These are phyloP conservation scores for Psammodynastes pulverulentus DNA, from an alignment of 2,113 vertebrate genomes.

Conservation along the genomic window DNA sequence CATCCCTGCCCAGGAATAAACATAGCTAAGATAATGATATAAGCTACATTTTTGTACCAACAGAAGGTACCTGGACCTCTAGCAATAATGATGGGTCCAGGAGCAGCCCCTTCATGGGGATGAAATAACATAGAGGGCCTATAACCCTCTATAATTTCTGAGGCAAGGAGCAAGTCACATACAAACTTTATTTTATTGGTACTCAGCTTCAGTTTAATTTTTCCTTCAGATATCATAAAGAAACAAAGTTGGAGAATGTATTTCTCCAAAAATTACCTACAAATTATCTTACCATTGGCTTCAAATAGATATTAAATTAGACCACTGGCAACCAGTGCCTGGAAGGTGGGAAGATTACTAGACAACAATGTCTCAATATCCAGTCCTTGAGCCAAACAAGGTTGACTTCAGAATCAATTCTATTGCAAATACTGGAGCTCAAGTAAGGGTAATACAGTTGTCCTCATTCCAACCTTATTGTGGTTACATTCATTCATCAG, in stretches of 20 bases:
- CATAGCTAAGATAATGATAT: background rate
- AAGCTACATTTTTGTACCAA: background rate
- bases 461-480: background rate
- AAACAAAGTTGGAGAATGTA: background rate
- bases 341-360: background rate
- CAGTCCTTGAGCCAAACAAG: background rate
- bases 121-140: background rate
- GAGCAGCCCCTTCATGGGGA: background rate
- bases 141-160: background rate
- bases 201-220: background rate
- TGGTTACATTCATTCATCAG: background rate
- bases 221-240: background rate
- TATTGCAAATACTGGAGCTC: background rate
- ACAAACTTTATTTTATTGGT: background rate
- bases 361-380: background rate
- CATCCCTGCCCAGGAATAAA: background rate
- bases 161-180: background rate
- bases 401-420: background rate
- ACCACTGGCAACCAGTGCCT: background rate
- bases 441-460: background rate
- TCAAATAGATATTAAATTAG: background rate
- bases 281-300: background rate
- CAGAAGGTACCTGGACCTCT: background rate
- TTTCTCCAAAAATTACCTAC: background rate
- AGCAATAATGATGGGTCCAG: background rate